Evolutionary conservation across 2,113 vertebrate genomes (phyloP), one percentile per base, ranked within the genome.

Genomic region (Rhineura floridana): DNA sequence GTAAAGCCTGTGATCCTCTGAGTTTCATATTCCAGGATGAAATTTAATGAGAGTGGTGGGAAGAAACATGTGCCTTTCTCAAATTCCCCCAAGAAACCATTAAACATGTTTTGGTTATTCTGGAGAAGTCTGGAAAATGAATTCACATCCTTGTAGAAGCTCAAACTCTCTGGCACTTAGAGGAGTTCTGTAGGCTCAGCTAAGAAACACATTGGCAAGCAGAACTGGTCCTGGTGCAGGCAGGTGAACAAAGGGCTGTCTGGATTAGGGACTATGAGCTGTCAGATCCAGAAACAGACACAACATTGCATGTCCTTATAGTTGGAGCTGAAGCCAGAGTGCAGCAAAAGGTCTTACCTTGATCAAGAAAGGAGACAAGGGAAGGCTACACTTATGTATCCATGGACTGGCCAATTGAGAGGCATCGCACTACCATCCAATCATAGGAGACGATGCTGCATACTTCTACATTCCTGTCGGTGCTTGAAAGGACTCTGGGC

Each of bases 71-170:
- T 42, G 8, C 65, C 65, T 96, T 95, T 96, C 95, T 93, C 88
- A 88, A 95, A 96, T 96, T 97, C 96, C 96, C 96, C 90, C 88
- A 96, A 97, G 96, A 96, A 97, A 97, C 96, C 95, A 96, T 97
- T 96, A 96, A 96, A 96, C 13, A 96, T 96, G 95, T 95, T 96
- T 83, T 94, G 96, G 96, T 96, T 96, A 96, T 96, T 96, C 96
- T 96, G n/a, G 96, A 96, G 97, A 97, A 89, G 96, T 96, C 96
- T 97, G 84, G 87, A 88, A 96, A 96, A 96, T 96, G 96, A 97
- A 96, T 97, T 95, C 96, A 94, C 72, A 94, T 90, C 95, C 95
- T 96, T 94, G 86, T 94, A 95, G 95, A 95, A 96, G 94, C 95
- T 82, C 90, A 0, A 42, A 59, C 28, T 91, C 94, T 93, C 91